phyloP scores from a whole-genome alignment of 2,888 invertebrate genomes.

The Acronicta leporina region DNA sequence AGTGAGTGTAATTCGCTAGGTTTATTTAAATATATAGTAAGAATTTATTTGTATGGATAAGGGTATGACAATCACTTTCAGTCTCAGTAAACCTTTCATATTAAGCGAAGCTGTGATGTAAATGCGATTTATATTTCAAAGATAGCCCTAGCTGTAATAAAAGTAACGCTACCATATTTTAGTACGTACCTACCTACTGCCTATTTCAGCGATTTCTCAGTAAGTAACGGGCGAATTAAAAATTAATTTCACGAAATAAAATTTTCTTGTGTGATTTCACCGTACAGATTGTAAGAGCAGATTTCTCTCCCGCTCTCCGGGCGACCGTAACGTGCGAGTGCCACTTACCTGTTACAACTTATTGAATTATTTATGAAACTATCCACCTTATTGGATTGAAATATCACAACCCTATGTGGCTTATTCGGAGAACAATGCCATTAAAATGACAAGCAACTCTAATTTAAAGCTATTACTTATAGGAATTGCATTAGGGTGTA shows the following conservation, averaged over 20 bases:
- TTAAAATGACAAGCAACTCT: conserved; percentile 56
- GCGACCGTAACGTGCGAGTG: conserved; percentile 82
- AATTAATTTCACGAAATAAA: conserved; percentile 80
- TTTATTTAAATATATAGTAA: conserved; percentile 58
- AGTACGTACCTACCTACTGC: conserved; percentile 12
- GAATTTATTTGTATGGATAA: conserved; percentile 36
- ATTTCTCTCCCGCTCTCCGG: conserved; percentile 71
- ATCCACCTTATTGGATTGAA: conserved; percentile 85
- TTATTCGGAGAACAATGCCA: conserved; percentile 69
- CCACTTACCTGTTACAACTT: conserved; percentile 87
- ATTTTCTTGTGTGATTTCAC: conserved; percentile 74
- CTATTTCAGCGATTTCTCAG: conserved; percentile 58
- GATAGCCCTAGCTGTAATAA: conserved; percentile 13
- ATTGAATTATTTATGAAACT: conserved; percentile 87
- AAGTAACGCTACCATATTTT: conserved; percentile 22
- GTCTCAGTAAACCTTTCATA: conserved; percentile 21
- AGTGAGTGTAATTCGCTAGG: conserved; percentile 47
- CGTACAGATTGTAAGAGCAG: conserved; percentile 65
- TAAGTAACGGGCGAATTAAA: conserved; percentile 70
- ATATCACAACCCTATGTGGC: conserved; percentile 70
- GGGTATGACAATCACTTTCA: conserved; percentile 36
- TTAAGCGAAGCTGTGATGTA: conserved; percentile 12
- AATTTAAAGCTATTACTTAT: conserved; percentile 50
- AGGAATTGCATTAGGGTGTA: conserved; percentile 16
- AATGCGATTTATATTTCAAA: conserved; percentile 20